These are phyloP conservation scores for Catharus fuscescens DNA, from an alignment of 2,113 vertebrate species.

Conservation along the genomic window DNA sequence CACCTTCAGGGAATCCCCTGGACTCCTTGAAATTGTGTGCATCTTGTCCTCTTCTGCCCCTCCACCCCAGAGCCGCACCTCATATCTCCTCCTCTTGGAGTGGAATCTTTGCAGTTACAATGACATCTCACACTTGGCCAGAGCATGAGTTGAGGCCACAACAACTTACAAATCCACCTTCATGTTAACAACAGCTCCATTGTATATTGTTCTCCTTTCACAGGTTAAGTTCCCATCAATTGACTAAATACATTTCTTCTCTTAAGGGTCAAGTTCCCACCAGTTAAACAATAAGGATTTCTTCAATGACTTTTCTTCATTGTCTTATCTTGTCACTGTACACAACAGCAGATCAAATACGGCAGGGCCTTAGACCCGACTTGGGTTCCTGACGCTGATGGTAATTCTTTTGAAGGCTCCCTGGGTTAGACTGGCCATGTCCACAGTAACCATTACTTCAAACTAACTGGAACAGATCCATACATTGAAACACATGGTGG, in stretches of 20 bases:
- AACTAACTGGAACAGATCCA: not conserved
- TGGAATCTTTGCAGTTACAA: not conserved
- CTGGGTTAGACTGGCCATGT: not conserved
- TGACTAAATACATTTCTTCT: not conserved
- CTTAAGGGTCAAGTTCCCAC: not conserved
- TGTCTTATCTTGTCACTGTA: not conserved
- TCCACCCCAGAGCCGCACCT: not conserved
- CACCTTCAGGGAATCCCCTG: not conserved
- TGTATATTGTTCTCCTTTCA: not conserved
- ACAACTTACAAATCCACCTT: not conserved
- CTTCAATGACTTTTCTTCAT: not conserved
- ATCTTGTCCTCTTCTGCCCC: not conserved
- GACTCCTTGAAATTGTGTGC: rapidly evolving
- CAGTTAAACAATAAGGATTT: not conserved
- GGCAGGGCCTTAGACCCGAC: not conserved
- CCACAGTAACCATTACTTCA: not conserved
- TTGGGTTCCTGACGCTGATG: not conserved
- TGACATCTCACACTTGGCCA: not conserved
- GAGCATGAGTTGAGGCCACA: not conserved
- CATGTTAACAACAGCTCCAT: not conserved
- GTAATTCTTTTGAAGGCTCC: not conserved
- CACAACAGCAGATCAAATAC: not conserved
- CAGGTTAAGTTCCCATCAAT: not conserved
- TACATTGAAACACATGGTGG: not conserved
- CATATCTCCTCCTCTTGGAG: not conserved